A percentile compares a stretch with the other conserved stretches of the same genome.
These are phyloP conservation scores for Nycteola revayana DNA, from an alignment of 2,888 invertebrate genomes.

Conservation along the genomic window DNA sequence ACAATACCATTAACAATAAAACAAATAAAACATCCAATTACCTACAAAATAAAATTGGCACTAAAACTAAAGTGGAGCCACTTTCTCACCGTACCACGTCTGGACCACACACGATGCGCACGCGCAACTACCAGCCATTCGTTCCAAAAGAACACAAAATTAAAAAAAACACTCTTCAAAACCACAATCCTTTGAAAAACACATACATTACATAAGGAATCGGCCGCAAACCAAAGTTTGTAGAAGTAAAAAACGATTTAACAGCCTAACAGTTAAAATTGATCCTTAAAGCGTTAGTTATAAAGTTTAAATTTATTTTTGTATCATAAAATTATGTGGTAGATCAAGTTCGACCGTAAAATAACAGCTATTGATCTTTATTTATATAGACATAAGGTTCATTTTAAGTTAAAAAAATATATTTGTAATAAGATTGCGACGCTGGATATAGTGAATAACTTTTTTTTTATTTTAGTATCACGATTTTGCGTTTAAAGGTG, in stretches of 20 bases:
- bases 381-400: rapidly evolving
- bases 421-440: slow-evolving; percentile 20
- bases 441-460: slow-evolving; percentile 35
- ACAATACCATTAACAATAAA: background rate
- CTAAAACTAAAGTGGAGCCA: slow-evolving; percentile 32
- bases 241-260: slow-evolving; percentile 10
- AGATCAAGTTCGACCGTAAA: background rate
- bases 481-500: slow-evolving; percentile 48
- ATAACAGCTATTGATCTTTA: slow-evolving; percentile 14
- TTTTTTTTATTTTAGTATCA: slow-evolving; percentile 46
- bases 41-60: background rate
- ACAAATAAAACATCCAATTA: slow-evolving; percentile 6
- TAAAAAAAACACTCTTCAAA: slow-evolving; percentile 13
- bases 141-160: slow-evolving; percentile 38
- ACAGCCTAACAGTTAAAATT: background rate
- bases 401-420: background rate
- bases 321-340: too few relatives aligned
- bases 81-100: slow-evolving; percentile 19
- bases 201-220: slow-evolving; percentile 14
- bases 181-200: background rate
- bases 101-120: slow-evolving; percentile 48
- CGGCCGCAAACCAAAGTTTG: slow-evolving; percentile 24
- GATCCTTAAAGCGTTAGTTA: too few relatives aligned
- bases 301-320: background rate
- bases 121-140: slow-evolving; percentile 38